Base-by-base conservation (phyloP, 2,888 invertebrate species). In the Chrysolina oricalcia region DNA sequence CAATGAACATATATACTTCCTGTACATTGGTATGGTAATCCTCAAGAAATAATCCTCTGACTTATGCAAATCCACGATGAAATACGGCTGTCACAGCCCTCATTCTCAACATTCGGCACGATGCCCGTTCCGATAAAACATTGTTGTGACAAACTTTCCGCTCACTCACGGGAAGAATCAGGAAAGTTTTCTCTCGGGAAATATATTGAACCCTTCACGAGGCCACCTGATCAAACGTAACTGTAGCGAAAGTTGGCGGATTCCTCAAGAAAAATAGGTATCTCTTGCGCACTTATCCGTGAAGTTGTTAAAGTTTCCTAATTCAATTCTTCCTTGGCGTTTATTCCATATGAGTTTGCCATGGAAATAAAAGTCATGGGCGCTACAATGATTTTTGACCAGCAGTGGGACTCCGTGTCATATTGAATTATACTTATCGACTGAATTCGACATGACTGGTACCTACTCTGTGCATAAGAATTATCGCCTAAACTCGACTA, bases 251-350 rank as follows among this genome's bases (percentile, higher is more conserved):
- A 69, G 43, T 69, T 73, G 41, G 43, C 23, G 43, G 69, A 69
- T 69, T 41, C 50, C 17, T 23, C 17, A 64, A 69, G 69, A 68
- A 69, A 69, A 67, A 72, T 73, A 40, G 73, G 73, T 59, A 35
- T 59, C 59, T 59, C 62, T 19, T 62, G 72, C 69, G 71, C 66
- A 72, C 62, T 63, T 73, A 67, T 73, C 76, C 67, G 70, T 59
- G 70, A 70, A 76, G 73, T 70, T 73, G 72, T 70, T 73, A 56
- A 76, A 76, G 70, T 76, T 76, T 73, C 70, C 66, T 76, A 73
- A 76, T 76, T 76, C 70, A 70, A 76, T 76, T 73, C 48, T 59
- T 53, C 50, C 62, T 64, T 76, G 68, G 66, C 63, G 15, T 72
- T 72, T 66, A 70, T 23, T 59, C 27, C 50, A 46, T 63, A 43